A percentile compares a stretch with the other conserved stretches of the same genome.
These are phyloP conservation scores for Mormyrus proboscirostris DNA, from an alignment of 2,797 vertebrate species.

Conservation along the genomic window DNA sequence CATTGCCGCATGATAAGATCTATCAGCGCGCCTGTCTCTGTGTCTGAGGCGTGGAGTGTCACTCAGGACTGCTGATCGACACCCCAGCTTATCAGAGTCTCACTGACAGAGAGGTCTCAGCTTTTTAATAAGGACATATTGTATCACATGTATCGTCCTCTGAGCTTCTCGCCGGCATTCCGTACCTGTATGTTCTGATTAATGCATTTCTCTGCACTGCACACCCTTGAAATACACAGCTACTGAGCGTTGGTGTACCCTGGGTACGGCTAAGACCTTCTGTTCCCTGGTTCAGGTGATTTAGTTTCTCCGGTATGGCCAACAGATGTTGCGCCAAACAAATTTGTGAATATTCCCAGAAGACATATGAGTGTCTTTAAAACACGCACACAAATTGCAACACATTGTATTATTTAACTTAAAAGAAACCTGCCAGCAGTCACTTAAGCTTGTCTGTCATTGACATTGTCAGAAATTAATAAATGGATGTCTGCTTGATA, in stretches of 20 bases:
- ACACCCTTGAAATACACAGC: background rate
- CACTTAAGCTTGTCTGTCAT: background rate
- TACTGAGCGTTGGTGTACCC: background rate
- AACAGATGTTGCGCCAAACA: background rate
- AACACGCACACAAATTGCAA: background rate
- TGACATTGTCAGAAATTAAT: background rate
- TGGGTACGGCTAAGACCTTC: background rate
- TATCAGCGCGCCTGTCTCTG: conserved; percentile 17
- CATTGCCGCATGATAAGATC: conserved; percentile 37
- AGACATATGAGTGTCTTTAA: background rate
- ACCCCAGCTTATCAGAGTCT: background rate
- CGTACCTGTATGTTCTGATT: background rate
- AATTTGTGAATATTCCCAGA: background rate
- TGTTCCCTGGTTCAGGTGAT: background rate
- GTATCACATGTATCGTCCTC: background rate
- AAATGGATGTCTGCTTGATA: background rate
- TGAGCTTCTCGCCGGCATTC: background rate
- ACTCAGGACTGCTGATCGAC: background rate
- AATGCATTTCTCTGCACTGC: background rate
- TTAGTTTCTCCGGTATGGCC: background rate
- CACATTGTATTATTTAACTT: background rate
- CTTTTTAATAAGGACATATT: background rate
- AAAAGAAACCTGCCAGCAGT: background rate
- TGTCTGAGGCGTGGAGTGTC: background rate
- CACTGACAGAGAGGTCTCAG: background rate